A percentile compares a stretch with the other conserved stretches of the same genome.
These are phyloP conservation scores for Gorsachius magnificus DNA, from an alignment of 2,797 vertebrate genomes.

Conservation along the genomic window DNA sequence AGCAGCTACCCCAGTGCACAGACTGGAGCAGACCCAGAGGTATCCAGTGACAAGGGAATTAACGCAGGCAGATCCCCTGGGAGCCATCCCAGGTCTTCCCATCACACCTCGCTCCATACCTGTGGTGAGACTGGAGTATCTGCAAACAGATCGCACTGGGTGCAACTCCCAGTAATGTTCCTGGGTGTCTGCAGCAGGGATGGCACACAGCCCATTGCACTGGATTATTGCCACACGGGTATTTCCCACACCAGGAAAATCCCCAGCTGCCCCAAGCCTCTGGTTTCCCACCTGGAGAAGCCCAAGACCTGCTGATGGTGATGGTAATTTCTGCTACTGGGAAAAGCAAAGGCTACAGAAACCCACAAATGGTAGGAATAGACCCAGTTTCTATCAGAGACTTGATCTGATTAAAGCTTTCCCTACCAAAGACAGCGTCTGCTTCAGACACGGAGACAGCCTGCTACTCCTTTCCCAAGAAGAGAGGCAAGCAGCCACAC, in stretches of 20 bases:
- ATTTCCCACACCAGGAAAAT: constrained; percentile 14
- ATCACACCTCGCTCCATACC: background rate
- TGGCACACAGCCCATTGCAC: background rate
- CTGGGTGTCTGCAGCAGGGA: background rate
- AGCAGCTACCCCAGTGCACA: background rate
- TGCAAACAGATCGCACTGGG: background rate
- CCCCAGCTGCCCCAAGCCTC: background rate
- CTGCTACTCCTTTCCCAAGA: background rate
- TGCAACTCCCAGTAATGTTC: background rate
- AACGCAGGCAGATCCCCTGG: background rate
- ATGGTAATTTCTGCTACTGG: background rate
- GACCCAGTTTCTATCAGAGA: background rate
- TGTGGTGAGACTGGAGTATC: background rate
- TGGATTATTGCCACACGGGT: background rate
- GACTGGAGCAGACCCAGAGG: background rate
- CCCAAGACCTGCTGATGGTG: background rate
- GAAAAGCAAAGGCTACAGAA: background rate
- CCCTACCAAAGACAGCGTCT: background rate
- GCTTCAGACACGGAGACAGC: background rate
- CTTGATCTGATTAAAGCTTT: background rate
- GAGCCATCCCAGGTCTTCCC: background rate
- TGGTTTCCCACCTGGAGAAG: background rate
- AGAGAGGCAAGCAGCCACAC: background rate
- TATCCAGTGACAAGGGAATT: background rate
- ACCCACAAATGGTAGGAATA: background rate